Base-by-base conservation (phyloP, 2,113 vertebrate genomes). In the Gambusia holbrooki region DNA sequence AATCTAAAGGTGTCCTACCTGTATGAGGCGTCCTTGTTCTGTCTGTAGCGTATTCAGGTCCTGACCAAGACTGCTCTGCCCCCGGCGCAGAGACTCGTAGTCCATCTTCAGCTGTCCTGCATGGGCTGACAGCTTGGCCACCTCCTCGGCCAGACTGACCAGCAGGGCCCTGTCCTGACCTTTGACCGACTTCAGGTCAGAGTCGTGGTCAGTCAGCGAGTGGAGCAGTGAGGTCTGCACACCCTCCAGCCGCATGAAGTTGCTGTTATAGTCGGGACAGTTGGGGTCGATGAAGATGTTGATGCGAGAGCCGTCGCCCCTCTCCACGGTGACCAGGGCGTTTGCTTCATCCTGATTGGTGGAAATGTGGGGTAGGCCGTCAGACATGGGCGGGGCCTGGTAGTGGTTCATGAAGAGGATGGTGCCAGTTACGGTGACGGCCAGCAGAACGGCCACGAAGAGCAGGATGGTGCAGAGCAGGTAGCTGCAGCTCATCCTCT, bases 241-340 rank as follows among this genome's bases (percentile, higher is more conserved):
- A 0, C 95, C 96, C 83, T 98, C 97, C 90, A 99, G 82, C 15
- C 95, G 96, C 65, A 96, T 81, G 27, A 98, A 95, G 89, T 96
- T 91, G 33, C 95, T 94, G 0, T 94, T 90, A 0, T 95, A 94
- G 66, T 97, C 97, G 0, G 97, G 97, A 89, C 98, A 99, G 92
- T 98, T 98, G n/a, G 97, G 98, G 90, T 98, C 98, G 0, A 99
- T 97, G 93, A 98, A 97, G 92, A 99, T 97, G 94, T 96, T 99
- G 92, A 98, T 96, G 78, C 94, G 97, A 0, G 98, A 98, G 86
- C 96, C 96, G 71, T 98, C 97, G 0, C 96, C 96, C 51, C 95
- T 93, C 89, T 99, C 97, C 0, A 99, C 97, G 7, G 97, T 99
- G 74, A 99, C 98, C 94, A 99, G 90, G 0, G 98, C 98, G 0